Evolutionary conservation across 2,113 vertebrate species (phyloP).

Genomic region (Macaca nemestrina): DNA sequence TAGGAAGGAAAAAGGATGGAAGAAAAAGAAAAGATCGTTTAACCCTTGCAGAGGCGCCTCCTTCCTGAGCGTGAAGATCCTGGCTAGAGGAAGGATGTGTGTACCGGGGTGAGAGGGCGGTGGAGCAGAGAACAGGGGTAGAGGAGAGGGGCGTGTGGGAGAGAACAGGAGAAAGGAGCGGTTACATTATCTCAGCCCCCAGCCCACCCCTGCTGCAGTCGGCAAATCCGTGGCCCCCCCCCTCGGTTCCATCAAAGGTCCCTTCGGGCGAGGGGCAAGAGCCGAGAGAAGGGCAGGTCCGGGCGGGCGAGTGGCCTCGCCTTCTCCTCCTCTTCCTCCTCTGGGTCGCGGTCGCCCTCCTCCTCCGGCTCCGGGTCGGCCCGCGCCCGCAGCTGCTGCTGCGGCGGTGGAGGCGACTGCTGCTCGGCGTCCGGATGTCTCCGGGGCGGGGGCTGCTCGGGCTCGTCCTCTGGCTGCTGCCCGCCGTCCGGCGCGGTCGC

Average conservation of each 20-base stretch:
- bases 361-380: slow-evolving; percentile 34
- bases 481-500: slow-evolving; percentile 70
- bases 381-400: slow-evolving; percentile 46
- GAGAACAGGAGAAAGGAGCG: slow-evolving; percentile 20
- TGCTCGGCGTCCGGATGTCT: slow-evolving; percentile 64
- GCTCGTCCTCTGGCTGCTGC: slow-evolving; percentile 74
- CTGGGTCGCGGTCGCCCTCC: slow-evolving; percentile 28
- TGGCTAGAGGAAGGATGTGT: slow-evolving; percentile 46
- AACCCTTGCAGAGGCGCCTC: slow-evolving; percentile 47
- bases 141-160: slow-evolving; percentile 58
- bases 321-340: slow-evolving; percentile 41
- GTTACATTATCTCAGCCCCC: slow-evolving; percentile 67
- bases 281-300: slow-evolving; percentile 40
- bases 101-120: not conserved
- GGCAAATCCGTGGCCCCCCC: slow-evolving; percentile 30
- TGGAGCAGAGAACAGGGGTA: not conserved
- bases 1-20: not conserved
- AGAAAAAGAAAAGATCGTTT: not conserved
- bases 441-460: slow-evolving; percentile 73
- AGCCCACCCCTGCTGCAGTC: slow-evolving; percentile 49
- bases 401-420: slow-evolving; percentile 38
- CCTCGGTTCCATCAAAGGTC: slow-evolving; percentile 71
- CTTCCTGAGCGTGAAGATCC: slow-evolving; percentile 48
- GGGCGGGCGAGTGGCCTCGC: slow-evolving; percentile 32
- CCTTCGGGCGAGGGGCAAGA: slow-evolving; percentile 12